Conservation (phyloP, 64 coral and sea anemone genomes). For the Montipora cactus region DNA sequence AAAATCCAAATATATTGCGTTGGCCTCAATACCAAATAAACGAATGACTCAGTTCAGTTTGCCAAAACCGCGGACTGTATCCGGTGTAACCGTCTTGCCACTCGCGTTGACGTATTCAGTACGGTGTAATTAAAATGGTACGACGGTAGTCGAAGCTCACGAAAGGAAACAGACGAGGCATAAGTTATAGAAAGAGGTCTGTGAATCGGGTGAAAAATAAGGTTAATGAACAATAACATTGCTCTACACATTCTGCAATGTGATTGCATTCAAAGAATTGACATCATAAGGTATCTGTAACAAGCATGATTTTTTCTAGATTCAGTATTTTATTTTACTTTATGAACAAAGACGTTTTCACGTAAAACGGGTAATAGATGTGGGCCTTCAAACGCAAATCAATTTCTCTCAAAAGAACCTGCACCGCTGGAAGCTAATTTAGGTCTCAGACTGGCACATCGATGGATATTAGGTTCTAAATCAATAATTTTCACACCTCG, state of each 20-base stretch:
- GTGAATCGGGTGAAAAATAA: background rate
- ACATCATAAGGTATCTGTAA: no score
- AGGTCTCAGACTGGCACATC: background rate
- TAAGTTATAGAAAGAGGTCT: background rate
- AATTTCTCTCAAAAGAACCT: background rate
- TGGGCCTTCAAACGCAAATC: background rate
- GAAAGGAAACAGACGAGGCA: no score
- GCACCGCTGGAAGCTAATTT: constrained; percentile 34
- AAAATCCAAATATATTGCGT: background rate
- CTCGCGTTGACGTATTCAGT: no score
- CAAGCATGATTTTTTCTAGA: no score
- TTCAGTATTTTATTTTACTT: background rate
- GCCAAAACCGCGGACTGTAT: background rate
- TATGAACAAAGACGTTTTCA: background rate
- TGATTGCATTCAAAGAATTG: no score
- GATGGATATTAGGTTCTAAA: constrained; percentile 47
- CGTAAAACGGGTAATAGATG: background rate
- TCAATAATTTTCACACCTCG: constrained; percentile 19
- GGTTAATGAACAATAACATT: background rate
- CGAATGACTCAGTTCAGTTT: background rate
- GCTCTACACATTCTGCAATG: background rate
- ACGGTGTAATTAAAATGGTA: no score
- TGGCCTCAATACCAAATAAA: background rate
- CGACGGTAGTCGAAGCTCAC: no score
- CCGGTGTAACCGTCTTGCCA: no score